Percentiles rank a stretch among this genome's conserved stretches.
Evolutionary conservation across 1,140 invertebrate species (phyloP).

Genomic region (Drosophila repletoides): DNA sequence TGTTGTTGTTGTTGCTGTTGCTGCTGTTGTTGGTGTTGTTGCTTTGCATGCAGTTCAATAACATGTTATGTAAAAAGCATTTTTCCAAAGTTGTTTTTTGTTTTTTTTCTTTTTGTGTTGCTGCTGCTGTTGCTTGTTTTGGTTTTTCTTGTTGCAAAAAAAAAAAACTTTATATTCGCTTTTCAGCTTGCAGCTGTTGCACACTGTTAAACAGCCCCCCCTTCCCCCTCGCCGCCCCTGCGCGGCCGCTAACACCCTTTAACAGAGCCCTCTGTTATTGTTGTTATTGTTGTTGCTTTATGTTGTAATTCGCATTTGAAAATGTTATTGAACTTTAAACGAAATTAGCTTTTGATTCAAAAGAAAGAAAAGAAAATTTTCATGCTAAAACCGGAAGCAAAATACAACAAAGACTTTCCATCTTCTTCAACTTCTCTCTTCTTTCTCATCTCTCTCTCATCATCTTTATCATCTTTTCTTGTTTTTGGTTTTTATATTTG

Average conservation of each 20-base stretch:
- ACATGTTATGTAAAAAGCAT: slow-evolving; percentile 82
- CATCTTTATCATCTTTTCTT: slow-evolving; percentile 3
- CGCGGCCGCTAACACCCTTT: slow-evolving; percentile 16
- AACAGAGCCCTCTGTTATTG: slow-evolving; percentile 17
- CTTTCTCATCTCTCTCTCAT: slow-evolving; percentile 1
- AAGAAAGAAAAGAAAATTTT: slow-evolving; percentile 50
- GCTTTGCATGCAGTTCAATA: slow-evolving; percentile 77
- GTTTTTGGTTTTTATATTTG: slow-evolving; percentile 14
- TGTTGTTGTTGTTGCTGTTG: slow-evolving; percentile 23
- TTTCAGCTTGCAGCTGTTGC: slow-evolving; percentile 55
- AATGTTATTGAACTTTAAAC: slow-evolving; percentile 81
- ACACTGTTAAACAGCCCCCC: slow-evolving; percentile 24
- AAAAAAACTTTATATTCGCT: slow-evolving; percentile 45
- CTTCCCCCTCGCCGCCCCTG: too few species aligned
- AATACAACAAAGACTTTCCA: slow-evolving; percentile 51
- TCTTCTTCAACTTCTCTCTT: slow-evolving; percentile 36
- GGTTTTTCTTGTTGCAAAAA: slow-evolving; percentile 41
- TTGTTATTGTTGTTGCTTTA: slow-evolving; percentile 18
- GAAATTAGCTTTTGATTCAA: slow-evolving; percentile 63
- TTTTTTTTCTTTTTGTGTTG: slow-evolving; percentile 20
- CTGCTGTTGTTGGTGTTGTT: slow-evolving; percentile 43
- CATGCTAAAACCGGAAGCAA: slow-evolving; percentile 73
- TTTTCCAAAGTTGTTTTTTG: slow-evolving; percentile 66
- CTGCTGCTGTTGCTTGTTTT: slow-evolving; percentile 27
- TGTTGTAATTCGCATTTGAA: slow-evolving; percentile 76